phyloP scores from a whole-genome alignment of 2,797 vertebrate species.

The Neoniphon sammara region DNA sequence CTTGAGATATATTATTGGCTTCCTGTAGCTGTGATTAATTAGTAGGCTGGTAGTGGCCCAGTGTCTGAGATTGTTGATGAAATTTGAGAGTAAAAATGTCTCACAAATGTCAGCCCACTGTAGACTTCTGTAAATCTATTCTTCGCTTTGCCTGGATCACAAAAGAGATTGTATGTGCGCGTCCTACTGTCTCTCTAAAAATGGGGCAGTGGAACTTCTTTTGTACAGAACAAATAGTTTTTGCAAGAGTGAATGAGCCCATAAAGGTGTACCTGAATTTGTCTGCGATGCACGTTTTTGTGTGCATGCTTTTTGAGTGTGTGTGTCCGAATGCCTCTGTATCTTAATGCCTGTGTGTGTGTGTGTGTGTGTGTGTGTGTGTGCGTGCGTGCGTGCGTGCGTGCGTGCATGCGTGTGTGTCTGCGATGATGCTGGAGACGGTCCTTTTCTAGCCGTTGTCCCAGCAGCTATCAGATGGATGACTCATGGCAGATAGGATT shows the following conservation, averaged over 20 bases:
- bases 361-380: conserved; percentile 16
- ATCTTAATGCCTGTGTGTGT: conserved; percentile 7
- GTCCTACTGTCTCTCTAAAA: background rate
- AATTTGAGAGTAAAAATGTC: background rate
- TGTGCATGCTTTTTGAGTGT: no score
- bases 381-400: conserved; percentile 17
- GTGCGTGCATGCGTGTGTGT: no score
- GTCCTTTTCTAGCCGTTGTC: conserved; percentile 48
- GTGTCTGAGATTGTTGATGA: background rate
- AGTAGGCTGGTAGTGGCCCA: background rate
- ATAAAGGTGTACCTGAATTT: conserved; percentile 2
- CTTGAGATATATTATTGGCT: background rate
- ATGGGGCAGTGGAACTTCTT: no score
- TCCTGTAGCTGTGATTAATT: background rate
- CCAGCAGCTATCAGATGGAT: conserved; percentile 70
- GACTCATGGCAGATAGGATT: conserved; percentile 82
- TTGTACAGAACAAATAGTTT: conserved; percentile 5
- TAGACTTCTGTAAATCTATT: background rate
- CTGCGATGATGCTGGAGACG: conserved; percentile 30
- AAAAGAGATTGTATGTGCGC: background rate
- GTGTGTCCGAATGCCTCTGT: conserved; percentile 15
- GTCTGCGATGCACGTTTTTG: no score
- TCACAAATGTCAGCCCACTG: background rate
- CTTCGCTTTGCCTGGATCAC: background rate
- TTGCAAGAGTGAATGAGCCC: conserved; percentile 6